Evolutionary conservation across 2,888 invertebrate genomes (phyloP).

Genomic region (Branchellion lobata): DNA sequence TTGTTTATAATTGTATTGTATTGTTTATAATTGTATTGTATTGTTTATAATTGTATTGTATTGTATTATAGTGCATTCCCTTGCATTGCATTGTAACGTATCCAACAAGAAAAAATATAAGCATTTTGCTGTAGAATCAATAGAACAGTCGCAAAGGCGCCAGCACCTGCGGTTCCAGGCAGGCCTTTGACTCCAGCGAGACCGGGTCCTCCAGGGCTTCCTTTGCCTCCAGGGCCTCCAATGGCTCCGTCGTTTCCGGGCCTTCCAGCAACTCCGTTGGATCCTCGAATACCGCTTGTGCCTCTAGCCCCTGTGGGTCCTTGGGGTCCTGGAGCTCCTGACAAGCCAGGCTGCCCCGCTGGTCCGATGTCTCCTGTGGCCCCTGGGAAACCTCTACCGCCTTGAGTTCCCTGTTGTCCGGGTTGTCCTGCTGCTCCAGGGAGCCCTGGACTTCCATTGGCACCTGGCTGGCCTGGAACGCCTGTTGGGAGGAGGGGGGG

Average conservation of each 20-base stretch:
- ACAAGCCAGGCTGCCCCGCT: background rate
- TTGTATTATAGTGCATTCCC: too few relatives aligned
- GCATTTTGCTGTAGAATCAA: too few relatives aligned
- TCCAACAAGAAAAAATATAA: too few relatives aligned
- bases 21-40: too few relatives aligned
- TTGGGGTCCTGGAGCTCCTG: background rate
- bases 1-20: too few relatives aligned
- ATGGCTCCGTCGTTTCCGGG: background rate
- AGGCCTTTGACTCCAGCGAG: too few relatives aligned
- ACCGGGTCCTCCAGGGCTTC: background rate
- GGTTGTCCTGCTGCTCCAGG: too few relatives aligned
- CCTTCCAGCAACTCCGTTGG: background rate
- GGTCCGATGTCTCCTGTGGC: constrained; percentile 35
- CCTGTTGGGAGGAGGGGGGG: too few relatives aligned
- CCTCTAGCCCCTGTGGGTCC: background rate
- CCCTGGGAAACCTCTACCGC: background rate
- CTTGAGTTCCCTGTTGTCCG: background rate
- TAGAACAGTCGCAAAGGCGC: too few relatives aligned
- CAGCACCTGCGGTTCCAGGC: too few relatives aligned
- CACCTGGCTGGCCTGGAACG: constrained; percentile 1
- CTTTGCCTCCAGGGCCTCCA: background rate
- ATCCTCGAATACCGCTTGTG: background rate
- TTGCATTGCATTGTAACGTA: too few relatives aligned
- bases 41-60: too few relatives aligned
- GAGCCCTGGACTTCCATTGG: background rate